Evolutionary conservation across 2,888 invertebrate genomes (phyloP).

Genomic region (Cryptocephalus moraei): DNA sequence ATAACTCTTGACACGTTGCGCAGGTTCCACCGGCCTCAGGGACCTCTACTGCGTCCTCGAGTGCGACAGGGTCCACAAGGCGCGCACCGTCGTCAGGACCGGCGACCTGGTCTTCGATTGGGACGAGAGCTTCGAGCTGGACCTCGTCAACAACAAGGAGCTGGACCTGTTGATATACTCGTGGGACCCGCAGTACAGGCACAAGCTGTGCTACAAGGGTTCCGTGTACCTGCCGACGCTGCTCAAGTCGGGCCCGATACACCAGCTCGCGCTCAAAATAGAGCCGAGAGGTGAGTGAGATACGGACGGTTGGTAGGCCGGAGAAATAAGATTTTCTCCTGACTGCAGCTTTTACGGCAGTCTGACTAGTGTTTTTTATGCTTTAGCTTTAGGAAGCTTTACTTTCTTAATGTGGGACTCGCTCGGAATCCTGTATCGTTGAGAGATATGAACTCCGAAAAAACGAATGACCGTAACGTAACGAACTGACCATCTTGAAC

Average conservation of each 20-base stretch:
- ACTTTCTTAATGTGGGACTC: no score
- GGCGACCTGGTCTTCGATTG: conserved; percentile 97
- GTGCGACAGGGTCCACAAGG: conserved; percentile 93
- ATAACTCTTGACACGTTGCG: conserved; percentile 1
- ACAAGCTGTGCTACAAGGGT: conserved; percentile 90
- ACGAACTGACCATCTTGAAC: no score
- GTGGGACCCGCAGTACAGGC: conserved; percentile 98
- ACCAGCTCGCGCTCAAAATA: conserved; percentile 86
- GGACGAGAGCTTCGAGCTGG: conserved; percentile 98
- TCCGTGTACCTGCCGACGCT: conserved; percentile 77
- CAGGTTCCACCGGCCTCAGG: conserved; percentile 49
- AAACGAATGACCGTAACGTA: no score
- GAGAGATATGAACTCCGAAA: no score
- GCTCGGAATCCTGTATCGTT: no score
- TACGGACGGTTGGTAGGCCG: no score
- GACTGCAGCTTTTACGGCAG: no score
- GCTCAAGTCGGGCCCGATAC: conserved; percentile 69
- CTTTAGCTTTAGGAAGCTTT: no score
- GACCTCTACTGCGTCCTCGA: conserved; percentile 97
- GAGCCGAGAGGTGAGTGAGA: conserved; percentile 45
- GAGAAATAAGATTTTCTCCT: no score
- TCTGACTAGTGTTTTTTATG: no score
- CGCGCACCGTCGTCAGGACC: conserved; percentile 89
- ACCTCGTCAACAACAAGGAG: conserved; percentile 88
- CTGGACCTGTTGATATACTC: conserved; percentile 95